Conservation (phyloP, 2,113 vertebrate species). For the Globicephala melas region DNA sequence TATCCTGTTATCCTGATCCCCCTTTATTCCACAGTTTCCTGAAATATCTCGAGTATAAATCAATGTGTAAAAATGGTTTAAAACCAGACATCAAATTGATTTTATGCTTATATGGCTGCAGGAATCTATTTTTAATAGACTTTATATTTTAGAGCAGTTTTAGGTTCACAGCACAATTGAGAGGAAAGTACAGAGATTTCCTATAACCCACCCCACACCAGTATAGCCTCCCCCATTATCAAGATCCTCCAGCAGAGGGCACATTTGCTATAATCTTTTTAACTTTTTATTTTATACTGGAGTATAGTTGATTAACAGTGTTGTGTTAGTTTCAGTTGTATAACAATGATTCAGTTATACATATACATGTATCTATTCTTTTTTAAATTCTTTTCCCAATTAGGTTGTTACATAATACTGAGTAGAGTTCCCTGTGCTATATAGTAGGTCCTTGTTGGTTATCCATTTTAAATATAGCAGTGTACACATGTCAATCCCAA, state of each 20-base stretch:
- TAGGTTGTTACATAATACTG: no score
- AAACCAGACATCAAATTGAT: not conserved
- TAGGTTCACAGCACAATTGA: not conserved
- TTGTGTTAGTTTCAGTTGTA: no score
- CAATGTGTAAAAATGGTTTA: not conserved
- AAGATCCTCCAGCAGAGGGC: not conserved
- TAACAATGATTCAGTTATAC: no score
- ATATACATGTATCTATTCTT: no score
- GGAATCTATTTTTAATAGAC: not conserved
- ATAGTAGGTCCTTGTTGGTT: no score
- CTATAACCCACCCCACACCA: not conserved
- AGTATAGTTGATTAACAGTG: no score
- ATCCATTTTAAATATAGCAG: no score
- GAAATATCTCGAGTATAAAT: not conserved
- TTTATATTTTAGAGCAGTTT: not conserved
- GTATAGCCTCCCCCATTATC: not conserved
- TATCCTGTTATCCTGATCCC: not conserved
- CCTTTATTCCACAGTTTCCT: not conserved
- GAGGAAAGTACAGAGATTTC: not conserved
- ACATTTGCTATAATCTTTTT: not conserved
- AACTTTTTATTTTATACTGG: no score
- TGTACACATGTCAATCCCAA: no score
- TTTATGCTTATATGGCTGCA: not conserved
- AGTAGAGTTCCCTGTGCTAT: no score
- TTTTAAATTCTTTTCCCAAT: no score